phyloP scores from a whole-genome alignment of 2,797 vertebrate species.

The Menidia menidia region DNA sequence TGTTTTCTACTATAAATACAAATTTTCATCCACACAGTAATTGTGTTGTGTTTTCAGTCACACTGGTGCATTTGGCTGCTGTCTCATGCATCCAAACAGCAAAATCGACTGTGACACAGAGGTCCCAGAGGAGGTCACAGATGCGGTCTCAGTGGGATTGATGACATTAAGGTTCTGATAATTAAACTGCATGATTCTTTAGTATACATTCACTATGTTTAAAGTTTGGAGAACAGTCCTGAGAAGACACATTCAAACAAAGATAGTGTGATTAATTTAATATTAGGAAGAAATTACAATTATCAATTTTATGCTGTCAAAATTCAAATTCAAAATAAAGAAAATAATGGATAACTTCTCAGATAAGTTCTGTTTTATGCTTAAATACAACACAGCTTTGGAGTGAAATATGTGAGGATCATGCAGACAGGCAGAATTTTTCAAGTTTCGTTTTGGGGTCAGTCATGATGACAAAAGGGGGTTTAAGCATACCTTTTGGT shows the following conservation, averaged over 20 bases:
- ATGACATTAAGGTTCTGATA: not conserved
- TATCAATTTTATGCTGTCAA: not conserved
- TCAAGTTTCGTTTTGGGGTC: constrained; percentile 54
- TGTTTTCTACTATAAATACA: not conserved
- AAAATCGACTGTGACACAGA: not conserved
- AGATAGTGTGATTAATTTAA: not conserved
- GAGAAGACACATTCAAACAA: not conserved
- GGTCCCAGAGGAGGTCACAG: not conserved
- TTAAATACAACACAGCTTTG: constrained; percentile 32
- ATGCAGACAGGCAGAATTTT: constrained; percentile 56
- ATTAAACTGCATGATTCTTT: not conserved
- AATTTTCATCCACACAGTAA: not conserved
- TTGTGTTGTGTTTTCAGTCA: not conserved
- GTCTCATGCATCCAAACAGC: not conserved
- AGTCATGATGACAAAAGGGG: constrained; percentile 62
- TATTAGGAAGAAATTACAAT: not conserved
- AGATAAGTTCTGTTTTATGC: constrained; percentile 5
- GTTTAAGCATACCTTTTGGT: constrained; percentile 71
- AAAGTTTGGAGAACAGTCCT: not conserved
- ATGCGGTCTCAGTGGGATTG: not conserved
- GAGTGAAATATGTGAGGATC: constrained; percentile 27
- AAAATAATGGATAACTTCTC: constrained; percentile 1
- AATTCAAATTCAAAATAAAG: constrained; percentile 12
- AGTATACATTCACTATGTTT: not conserved
- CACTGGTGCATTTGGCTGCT: not conserved